phyloP scores from a whole-genome alignment of 2,797 vertebrate genomes.

The Caiman crocodilus region DNA sequence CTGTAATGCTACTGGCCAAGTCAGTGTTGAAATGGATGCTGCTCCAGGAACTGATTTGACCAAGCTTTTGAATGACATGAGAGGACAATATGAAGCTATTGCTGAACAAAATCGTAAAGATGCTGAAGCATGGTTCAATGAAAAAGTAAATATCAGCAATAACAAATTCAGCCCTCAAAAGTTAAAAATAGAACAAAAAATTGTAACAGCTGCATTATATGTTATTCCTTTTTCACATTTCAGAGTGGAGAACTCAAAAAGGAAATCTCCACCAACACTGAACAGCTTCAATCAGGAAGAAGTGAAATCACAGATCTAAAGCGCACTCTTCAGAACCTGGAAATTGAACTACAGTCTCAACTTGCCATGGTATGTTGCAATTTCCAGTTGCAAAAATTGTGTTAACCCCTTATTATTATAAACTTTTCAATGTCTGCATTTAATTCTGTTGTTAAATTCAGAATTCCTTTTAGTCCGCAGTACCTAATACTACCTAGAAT shows the following conservation, averaged over 20 bases:
- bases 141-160: slow-evolving; percentile 84
- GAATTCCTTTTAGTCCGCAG: neutral
- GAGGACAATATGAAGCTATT: slow-evolving; percentile 90
- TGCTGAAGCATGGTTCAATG: slow-evolving; percentile 92
- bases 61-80: slow-evolving; percentile 89
- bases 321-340: slow-evolving; percentile 79
- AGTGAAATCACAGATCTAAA: slow-evolving; percentile 81
- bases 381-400: neutral
- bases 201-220: neutral
- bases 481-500: neutral
- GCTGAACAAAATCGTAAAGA: slow-evolving; percentile 93
- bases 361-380: slow-evolving; percentile 77
- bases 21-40: slow-evolving; percentile 95
- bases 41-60: slow-evolving; percentile 91
- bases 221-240: slow-evolving; percentile 21
- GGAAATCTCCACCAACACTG: slow-evolving; percentile 78
- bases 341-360: slow-evolving; percentile 85
- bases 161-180: fast-evolving
- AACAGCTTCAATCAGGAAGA: slow-evolving; percentile 81
- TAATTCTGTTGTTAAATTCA: neutral
- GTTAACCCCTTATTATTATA: neutral
- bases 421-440: neutral
- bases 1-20: slow-evolving; percentile 78
- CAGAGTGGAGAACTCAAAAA: slow-evolving; percentile 81
- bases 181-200: neutral